A percentile compares a stretch with the other conserved stretches of the same genome.
These are phyloP conservation scores for Achroia grisella DNA, from an alignment of 1,140 invertebrate species.

Conservation along the genomic window DNA sequence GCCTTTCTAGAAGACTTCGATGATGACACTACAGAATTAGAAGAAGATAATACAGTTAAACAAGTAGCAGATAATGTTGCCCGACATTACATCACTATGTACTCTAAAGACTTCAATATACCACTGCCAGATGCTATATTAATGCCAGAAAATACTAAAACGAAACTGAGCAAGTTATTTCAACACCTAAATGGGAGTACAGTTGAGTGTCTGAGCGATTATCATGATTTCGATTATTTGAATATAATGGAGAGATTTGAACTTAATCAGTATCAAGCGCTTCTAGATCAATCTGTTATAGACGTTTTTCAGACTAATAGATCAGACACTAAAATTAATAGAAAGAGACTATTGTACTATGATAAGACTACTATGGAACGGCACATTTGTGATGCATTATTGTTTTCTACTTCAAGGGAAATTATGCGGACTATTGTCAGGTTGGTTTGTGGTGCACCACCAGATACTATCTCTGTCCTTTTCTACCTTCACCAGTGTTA, in stretches of 20 bases:
- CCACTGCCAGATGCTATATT: slow-evolving; percentile 40
- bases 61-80: slow-evolving; percentile 32
- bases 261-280: slow-evolving; percentile 50
- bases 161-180: slow-evolving; percentile 43
- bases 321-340: slow-evolving; percentile 20
- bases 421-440: slow-evolving; percentile 53
- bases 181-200: slow-evolving; percentile 41
- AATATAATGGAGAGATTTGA: slow-evolving; percentile 50
- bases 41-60: slow-evolving; percentile 12
- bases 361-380: slow-evolving; percentile 58
- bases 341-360: slow-evolving; percentile 38
- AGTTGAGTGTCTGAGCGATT: slow-evolving; percentile 31
- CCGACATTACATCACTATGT: slow-evolving; percentile 34
- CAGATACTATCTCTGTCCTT: slow-evolving; percentile 44
- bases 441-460: slow-evolving; percentile 46
- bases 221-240: slow-evolving; percentile 51
- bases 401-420: slow-evolving; percentile 46
- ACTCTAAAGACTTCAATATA: slow-evolving; percentile 46
- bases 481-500: slow-evolving; percentile 63
- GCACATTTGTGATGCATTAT: slow-evolving; percentile 40
- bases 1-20: slow-evolving; percentile 31
- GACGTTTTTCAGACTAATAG: slow-evolving; percentile 37
- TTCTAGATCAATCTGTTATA: slow-evolving; percentile 43
- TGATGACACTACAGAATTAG: slow-evolving; percentile 6
- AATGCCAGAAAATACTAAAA: slow-evolving; percentile 19